These are phyloP conservation scores for Wasmannia auropunctata DNA, from an alignment of 1,140 invertebrate species.

Conservation along the genomic window DNA sequence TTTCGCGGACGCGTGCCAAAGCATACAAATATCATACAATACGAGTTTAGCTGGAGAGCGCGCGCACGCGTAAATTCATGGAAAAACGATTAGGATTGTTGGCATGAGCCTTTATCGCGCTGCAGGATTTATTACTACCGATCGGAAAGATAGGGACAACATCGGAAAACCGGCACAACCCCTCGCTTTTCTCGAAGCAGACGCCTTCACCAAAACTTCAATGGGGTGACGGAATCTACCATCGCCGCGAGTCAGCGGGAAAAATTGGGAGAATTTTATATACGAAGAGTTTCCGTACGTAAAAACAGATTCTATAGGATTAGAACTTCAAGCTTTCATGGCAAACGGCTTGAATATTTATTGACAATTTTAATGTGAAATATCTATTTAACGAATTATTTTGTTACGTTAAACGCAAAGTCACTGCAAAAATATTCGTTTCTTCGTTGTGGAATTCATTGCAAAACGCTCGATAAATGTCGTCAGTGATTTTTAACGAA, in stretches of 20 bases:
- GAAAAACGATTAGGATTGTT: conserved; percentile 73
- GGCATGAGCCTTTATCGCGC: conserved; percentile 70
- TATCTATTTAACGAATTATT: neutral
- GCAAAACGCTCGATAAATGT: neutral
- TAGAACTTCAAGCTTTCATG: neutral
- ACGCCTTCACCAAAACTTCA: neutral
- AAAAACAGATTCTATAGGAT: conserved; percentile 6
- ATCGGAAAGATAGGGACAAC: conserved; percentile 28
- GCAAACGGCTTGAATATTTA: conserved; percentile 3
- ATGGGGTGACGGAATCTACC: neutral
- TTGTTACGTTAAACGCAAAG: neutral
- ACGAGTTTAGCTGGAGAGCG: neutral
- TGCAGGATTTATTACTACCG: conserved; percentile 62
- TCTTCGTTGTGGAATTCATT: conserved; percentile 2
- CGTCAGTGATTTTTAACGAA: conserved; percentile 19
- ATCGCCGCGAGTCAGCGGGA: neutral
- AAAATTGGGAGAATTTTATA: conserved; percentile 13
- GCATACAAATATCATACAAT: too few species aligned
- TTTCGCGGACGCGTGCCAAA: neutral
- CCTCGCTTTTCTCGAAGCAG: neutral
- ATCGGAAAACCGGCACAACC: conserved; percentile 22
- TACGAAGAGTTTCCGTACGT: neutral
- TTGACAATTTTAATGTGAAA: conserved; percentile 19
- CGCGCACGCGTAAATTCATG: conserved; percentile 43
- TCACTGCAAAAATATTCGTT: neutral